Conservation (phyloP, 2,113 vertebrate species). For the Rhea americana region DNA sequence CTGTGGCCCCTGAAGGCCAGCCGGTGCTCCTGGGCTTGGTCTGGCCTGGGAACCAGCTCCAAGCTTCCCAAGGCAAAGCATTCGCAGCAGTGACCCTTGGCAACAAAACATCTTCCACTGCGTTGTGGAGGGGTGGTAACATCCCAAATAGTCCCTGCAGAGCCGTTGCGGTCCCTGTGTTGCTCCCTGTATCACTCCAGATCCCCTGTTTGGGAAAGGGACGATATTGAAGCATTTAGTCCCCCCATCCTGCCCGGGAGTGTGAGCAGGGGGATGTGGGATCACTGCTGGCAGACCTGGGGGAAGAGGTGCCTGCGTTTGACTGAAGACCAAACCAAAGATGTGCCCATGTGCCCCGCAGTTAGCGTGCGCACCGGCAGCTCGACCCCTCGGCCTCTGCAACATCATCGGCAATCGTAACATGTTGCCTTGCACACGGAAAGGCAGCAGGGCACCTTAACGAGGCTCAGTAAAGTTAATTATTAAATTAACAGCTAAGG, state of each 20-base stretch:
- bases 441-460: not conserved
- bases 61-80: not conserved
- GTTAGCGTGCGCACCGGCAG: accelerated
- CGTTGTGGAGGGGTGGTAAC: accelerated
- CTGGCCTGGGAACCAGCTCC: not conserved
- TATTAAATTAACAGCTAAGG: constrained; percentile 10
- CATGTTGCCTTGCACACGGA: not conserved
- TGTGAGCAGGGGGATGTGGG: not conserved
- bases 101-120: not conserved
- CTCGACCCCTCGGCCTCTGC: accelerated
- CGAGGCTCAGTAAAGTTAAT: not conserved
- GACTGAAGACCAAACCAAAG: not conserved
- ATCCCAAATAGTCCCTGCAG: not conserved
- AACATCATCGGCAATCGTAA: accelerated
- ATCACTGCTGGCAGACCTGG: not conserved
- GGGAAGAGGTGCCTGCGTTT: not conserved
- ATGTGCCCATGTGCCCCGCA: accelerated
- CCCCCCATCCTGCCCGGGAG: not conserved
- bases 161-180: not conserved
- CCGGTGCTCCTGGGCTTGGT: not conserved
- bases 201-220: not conserved
- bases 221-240: not conserved
- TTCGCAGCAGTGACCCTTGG: not conserved
- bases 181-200: not conserved
- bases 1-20: not conserved